Percentiles rank a stretch among this genome's conserved stretches.
These are phyloP conservation scores for Chaunax sp. DNA, from an alignment of 2,797 vertebrate genomes.

Conservation along the genomic window DNA sequence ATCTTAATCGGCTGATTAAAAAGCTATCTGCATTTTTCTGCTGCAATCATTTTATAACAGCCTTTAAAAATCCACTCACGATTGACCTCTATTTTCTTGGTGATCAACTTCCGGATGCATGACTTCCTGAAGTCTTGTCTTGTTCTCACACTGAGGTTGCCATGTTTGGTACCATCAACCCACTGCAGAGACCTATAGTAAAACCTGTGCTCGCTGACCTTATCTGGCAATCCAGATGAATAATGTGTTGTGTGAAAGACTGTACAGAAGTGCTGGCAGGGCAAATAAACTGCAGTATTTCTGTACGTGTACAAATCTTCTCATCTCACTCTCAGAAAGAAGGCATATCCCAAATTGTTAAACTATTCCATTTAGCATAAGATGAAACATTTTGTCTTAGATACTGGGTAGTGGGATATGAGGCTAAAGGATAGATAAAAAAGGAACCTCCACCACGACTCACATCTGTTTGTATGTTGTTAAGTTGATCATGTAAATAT, in stretches of 20 bases:
- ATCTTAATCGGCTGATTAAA: too few relatives aligned
- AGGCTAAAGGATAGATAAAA: too few relatives aligned
- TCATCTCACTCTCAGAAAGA: background rate
- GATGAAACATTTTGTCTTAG: background rate
- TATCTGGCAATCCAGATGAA: background rate
- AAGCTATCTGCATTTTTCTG: too few relatives aligned
- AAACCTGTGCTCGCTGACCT: background rate
- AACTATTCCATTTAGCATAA: background rate
- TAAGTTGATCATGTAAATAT: background rate
- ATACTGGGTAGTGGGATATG: background rate
- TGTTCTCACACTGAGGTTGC: too few relatives aligned
- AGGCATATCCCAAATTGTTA: background rate
- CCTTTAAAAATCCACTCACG: too few relatives aligned
- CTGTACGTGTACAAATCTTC: background rate
- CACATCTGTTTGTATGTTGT: background rate
- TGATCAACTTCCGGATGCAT: too few relatives aligned
- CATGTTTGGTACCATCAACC: too few relatives aligned
- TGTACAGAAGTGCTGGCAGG: background rate
- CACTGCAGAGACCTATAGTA: too few relatives aligned
- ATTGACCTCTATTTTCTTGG: too few relatives aligned
- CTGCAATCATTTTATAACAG: too few relatives aligned
- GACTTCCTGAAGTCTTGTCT: too few relatives aligned
- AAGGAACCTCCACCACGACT: background rate
- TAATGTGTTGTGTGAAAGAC: background rate
- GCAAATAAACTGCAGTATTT: slow-evolving; percentile 1